phyloP scores from a whole-genome alignment of 2,888 invertebrate species.

The Eupelmus urozonus region DNA sequence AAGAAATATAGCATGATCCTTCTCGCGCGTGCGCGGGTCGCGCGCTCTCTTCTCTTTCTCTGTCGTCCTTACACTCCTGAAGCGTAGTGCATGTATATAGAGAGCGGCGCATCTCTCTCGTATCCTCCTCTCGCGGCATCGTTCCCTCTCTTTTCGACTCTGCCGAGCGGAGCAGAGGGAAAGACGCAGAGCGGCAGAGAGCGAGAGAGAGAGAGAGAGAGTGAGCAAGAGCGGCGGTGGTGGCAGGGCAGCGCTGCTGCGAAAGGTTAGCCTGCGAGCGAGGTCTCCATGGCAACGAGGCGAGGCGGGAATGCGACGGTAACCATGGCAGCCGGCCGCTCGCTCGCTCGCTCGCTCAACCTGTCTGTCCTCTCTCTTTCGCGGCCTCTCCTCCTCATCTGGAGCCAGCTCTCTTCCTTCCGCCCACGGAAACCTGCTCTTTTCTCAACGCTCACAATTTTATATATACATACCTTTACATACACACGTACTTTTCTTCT shows the following conservation, averaged over 20 bases:
- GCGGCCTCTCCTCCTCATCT: conserved; percentile 66
- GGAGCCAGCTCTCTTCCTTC: conserved; percentile 75
- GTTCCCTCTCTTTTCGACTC: conserved; percentile 46
- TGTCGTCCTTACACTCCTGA: conserved; percentile 38
- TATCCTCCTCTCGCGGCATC: conserved; percentile 44
- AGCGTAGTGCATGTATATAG: not conserved
- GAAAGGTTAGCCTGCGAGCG: conserved; percentile 64
- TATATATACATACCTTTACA: conserved; percentile 56
- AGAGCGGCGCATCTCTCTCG: conserved; percentile 40
- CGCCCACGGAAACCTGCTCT: conserved; percentile 68
- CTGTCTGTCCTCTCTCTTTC: conserved; percentile 73
- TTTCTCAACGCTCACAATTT: conserved; percentile 58
- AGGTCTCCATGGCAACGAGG: conserved; percentile 81
- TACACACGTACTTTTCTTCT: conserved; percentile 47
- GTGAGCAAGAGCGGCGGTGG: conserved; percentile 42
- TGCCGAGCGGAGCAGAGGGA: conserved; percentile 53
- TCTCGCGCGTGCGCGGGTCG: conserved; percentile 61
- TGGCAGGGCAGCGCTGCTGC: conserved; percentile 45
- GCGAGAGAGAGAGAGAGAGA: too few species aligned
- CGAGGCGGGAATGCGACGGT: conserved; percentile 78
- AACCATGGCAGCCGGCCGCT: conserved; percentile 75
- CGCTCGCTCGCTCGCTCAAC: conserved; percentile 69
- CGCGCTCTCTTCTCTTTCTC: conserved; percentile 41
- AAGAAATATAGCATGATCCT: conserved; percentile 6
- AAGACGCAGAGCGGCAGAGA: too few species aligned